phyloP scores from a whole-genome alignment of 2,888 invertebrate species.

The Drosophila acutilabella region DNA sequence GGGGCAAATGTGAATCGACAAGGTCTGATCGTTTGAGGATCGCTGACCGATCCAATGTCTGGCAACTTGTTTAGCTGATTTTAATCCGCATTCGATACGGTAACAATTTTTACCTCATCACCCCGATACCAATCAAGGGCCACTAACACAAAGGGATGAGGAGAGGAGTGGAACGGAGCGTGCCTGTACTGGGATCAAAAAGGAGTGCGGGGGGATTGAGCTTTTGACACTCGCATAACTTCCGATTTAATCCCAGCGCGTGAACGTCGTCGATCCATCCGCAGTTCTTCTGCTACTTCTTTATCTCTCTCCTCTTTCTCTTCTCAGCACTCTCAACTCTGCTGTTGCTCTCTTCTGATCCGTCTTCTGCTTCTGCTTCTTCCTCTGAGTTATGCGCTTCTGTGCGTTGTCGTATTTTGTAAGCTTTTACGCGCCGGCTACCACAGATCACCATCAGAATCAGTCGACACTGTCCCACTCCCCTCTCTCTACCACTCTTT shows the following conservation, averaged over 20 bases:
- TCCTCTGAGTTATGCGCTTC: constrained; percentile 73
- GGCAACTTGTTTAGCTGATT: constrained; percentile 79
- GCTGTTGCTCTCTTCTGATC: background rate
- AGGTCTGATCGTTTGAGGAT: constrained; percentile 26
- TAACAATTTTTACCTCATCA: constrained; percentile 82
- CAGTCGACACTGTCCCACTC: background rate
- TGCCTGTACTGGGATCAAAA: too few relatives aligned
- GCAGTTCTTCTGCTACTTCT: constrained; percentile 12
- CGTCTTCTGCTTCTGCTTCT: background rate
- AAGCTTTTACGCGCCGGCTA: constrained; percentile 78
- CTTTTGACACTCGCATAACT: constrained; percentile 81
- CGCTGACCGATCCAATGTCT: constrained; percentile 54
- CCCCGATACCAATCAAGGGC: constrained; percentile 54
- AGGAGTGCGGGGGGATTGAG: constrained; percentile 32
- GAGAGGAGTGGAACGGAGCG: too few relatives aligned
- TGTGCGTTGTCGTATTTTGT: constrained; percentile 79
- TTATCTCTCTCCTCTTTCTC: background rate
- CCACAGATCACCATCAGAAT: constrained; percentile 53
- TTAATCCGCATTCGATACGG: constrained; percentile 83
- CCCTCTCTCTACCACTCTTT: background rate
- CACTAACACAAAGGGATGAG: background rate
- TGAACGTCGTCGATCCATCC: constrained; percentile 66
- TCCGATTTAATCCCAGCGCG: constrained; percentile 80
- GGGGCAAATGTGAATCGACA: constrained; percentile 25
- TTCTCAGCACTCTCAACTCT: background rate